Evolutionary conservation across 2,113 vertebrate genomes (phyloP), one percentile per base, ranked within the genome.

Genomic region (Hemicordylus capensis): DNA sequence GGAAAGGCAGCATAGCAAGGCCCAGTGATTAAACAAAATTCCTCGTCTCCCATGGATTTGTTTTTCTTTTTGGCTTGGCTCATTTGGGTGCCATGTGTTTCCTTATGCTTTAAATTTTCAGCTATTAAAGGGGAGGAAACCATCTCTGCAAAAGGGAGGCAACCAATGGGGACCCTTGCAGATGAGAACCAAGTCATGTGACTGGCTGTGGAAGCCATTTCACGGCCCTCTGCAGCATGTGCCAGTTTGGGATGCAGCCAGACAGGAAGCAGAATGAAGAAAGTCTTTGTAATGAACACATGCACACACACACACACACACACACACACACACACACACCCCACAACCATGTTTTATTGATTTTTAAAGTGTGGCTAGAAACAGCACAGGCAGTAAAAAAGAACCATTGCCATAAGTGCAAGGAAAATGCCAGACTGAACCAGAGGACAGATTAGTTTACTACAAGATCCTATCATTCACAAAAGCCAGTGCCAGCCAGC

Each of bases 191-290:
- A 70, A 86, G 54, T 83, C 85, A 76, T 58, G 44, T 76, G 67
- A 66, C 0, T 1, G 48, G 73, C 84, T 48, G 0, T 0, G 85
- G 90, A 89, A 85, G 83, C 76, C 37, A 67, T 59, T 79, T 37
- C 61, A 28, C 89, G 64, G 87, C 80, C 80, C n/a, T 77, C 86
- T 90, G 87, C 90, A 88, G 89, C 4, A 0, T 4, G 6, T 89
- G 84, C 91, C 92, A 85, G 72, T 1, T 88, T 0, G 11, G 85
- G 28, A 42, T 87, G 84, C 76, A 81, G 91, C 90, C 91, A 6
- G 88, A 84, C 86, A 93, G 93, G 89, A 92, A 93, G 90, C 82
- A 54, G 92, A 89, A 90, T 83, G 87, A 63, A 91, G 87, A 85
- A 90, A 89, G 51, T 19, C 90, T 91, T 90, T 89, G 90, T 89